These are phyloP conservation scores for Agriopis leucophaearia DNA, from an alignment of 2,888 invertebrate species.

Conservation along the genomic window DNA sequence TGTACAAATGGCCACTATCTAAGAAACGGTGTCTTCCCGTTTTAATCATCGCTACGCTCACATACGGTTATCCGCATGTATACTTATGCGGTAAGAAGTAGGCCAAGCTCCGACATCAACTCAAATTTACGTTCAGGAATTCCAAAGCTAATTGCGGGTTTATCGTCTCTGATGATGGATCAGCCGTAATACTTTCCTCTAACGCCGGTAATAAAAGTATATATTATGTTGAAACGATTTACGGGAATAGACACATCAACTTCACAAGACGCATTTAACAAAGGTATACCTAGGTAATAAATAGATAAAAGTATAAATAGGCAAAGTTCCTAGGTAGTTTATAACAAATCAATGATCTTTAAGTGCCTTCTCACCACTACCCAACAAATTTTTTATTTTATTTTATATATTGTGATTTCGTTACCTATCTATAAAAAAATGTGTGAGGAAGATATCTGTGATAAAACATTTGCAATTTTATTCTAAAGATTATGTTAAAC, in stretches of 20 bases:
- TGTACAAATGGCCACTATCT: neutral
- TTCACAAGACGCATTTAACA: neutral
- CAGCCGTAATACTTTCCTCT: conserved; percentile 18
- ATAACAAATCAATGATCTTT: too few species aligned
- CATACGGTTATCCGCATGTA: conserved; percentile 77
- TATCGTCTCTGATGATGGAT: conserved; percentile 40
- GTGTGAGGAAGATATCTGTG: too few species aligned
- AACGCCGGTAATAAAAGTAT: conserved; percentile 13
- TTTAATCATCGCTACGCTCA: conserved; percentile 54
- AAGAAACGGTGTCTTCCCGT: conserved; percentile 18
- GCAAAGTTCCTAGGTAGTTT: too few species aligned
- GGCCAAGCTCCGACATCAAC: conserved; percentile 76
- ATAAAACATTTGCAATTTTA: too few species aligned
- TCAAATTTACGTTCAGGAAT: conserved; percentile 73
- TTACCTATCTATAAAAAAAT: too few species aligned
- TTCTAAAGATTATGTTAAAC: too few species aligned
- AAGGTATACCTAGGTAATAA: too few species aligned
- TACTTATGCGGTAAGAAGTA: conserved; percentile 64
- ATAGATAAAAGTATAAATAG: too few species aligned
- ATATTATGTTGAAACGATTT: conserved; percentile 1
- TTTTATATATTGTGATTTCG: too few species aligned
- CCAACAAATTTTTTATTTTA: too few species aligned
- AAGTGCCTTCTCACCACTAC: too few species aligned
- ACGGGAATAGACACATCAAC: neutral
- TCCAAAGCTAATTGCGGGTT: conserved; percentile 65